Base-by-base conservation (phyloP, 1,140 invertebrate genomes). In the Cotesia glomerata region DNA sequence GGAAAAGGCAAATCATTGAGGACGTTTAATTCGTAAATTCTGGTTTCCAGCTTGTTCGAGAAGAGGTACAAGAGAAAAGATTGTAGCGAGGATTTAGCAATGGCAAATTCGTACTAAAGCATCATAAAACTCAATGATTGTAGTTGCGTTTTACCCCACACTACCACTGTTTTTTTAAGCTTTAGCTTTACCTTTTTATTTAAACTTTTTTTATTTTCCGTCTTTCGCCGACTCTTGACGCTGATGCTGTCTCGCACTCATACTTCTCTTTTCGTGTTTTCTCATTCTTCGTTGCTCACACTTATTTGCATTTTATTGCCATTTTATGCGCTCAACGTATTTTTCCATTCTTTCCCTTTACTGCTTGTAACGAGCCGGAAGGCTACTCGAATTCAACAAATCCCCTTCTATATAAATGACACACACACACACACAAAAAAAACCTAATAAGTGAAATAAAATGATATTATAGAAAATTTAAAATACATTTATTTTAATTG, bases 231-330 rank as follows among this genome's bases (percentile, higher is more conserved):
- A 26, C 51, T 36, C 61, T 49, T 65, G 39, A 63, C 35, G 35
- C 26, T 65, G 39, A 63, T 16, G 35, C 26, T 35, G 45, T 69
- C 36, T 18, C 14, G 7, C 45, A 32, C 34, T 32, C 66, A 26
- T 52, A 26, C 45, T 49, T 51, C 49, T 59, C 56, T 62, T 68
- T 64, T 51, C 35, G 13, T 56, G 39, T 56, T 64, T 39, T 39
- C 69, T 54, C 69, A 18, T 7, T 16, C 16, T 14, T 68, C 58
- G 34, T 68, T 59, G 14, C 67, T 59, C 32, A 13, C 65, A 73
- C 75, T 76, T 76, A 76, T 76, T 76, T 74, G 75, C 75, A 76
- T 76, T 76, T 76, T 74, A 76, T 76, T 74, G 75, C 75, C 63
- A 64, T 71, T 76, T 76, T 74, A 76, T 76, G 70, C 63, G 65